Evolutionary conservation across 1,140 invertebrate genomes (phyloP), one percentile per base, ranked within the genome.

Genomic region (Bicyclus anynana): DNA sequence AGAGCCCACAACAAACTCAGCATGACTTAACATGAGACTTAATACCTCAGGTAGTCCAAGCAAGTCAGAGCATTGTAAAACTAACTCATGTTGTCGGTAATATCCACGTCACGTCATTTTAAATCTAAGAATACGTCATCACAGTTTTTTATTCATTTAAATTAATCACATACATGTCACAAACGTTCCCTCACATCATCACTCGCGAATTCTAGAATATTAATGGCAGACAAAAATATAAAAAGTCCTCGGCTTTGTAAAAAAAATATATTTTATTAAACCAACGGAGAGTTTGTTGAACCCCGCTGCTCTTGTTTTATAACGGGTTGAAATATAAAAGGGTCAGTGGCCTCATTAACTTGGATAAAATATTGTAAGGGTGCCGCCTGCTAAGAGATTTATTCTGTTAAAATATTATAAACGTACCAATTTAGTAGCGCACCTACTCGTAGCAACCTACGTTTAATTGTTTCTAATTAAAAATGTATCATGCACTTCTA

Each of bases 301-400:
- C 51, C 14, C 14, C n/a, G 40, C 17, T 44, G n/a, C 44, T 48
- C 46, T 55, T 55, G 37, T 53, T 52, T 46, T 23, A 48, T 56
- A 62, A 57, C 53, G 57, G 55, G 40, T 44, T 44, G 40, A 50
- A 57, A 49, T 59, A 55, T 17, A 4, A 44, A 21, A 29, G 17
- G 62, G 53, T 33, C 42, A 56, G 52, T 42, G 56, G 54, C 62
- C 62, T 65, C 62, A 60, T 65, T 59, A 65, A 49, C 37, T 17
- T 23, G 27, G 51, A 44, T 44, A 20, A 44, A 44, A 44, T 44
- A 44, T 44, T 44, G 40, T 44, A 20, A 44, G 17, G 10, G 16
- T 17, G 40, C 40, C 13, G 29, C 10, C 40, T 20, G 40, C 10
- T 20, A 18, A 20, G 16, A 20, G 40, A 18, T 44, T 44, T 17